Evolutionary conservation across 2,113 vertebrate genomes (phyloP).

Genomic region (Apteryx owenii): DNA sequence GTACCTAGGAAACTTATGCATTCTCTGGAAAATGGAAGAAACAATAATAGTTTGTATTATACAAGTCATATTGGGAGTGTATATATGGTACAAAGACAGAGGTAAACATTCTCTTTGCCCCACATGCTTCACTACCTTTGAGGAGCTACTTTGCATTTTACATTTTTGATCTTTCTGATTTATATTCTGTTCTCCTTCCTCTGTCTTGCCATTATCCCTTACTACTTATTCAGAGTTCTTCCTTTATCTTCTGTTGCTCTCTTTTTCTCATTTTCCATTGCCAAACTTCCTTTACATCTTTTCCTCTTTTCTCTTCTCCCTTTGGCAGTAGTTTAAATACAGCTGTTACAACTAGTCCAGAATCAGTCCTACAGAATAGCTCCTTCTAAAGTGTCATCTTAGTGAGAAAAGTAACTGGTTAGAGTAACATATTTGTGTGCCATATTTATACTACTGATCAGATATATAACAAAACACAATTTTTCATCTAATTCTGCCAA

Average conservation of each 20-base stretch:
- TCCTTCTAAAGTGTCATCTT: not conserved
- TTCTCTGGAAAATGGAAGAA: not conserved
- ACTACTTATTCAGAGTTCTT: not conserved
- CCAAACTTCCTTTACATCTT: not conserved
- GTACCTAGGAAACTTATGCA: not conserved
- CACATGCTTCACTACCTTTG: not conserved
- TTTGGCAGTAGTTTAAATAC: not conserved
- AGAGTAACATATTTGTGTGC: not conserved
- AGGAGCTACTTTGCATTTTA: not conserved
- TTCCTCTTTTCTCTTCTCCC: not conserved
- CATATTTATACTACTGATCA: not conserved
- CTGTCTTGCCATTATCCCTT: not conserved
- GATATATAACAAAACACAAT: not conserved
- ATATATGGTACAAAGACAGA: not conserved
- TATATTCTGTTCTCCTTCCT: not conserved
- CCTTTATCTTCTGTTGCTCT: not conserved
- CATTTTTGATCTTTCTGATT: not conserved
- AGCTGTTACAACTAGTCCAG: not conserved
- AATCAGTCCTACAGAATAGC: not conserved
- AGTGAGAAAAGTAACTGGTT: not conserved
- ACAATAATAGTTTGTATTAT: not conserved
- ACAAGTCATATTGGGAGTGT: not conserved
- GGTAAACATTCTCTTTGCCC: not conserved
- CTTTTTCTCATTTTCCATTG: not conserved
- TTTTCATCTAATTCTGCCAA: not conserved